Evolutionary conservation across 2,113 vertebrate genomes (phyloP).

Genomic region (Ptychochromis oligacanthus): DNA sequence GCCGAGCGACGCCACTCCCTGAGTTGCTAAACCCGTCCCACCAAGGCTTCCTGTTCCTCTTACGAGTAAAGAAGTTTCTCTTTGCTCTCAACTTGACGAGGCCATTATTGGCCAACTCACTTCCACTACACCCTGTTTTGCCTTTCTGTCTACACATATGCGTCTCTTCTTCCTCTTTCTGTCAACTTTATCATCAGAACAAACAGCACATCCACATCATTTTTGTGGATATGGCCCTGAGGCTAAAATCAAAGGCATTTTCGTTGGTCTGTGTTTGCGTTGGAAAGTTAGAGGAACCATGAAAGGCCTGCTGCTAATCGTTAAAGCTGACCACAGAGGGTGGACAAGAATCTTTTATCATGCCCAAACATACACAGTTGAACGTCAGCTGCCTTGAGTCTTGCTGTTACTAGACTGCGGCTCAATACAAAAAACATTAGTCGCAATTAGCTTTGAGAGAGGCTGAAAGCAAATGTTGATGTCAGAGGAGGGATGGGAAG

Average conservation of each 20-base stretch:
- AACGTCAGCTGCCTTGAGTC: conserved; percentile 45
- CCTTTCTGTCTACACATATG: neutral
- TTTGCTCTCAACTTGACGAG: neutral
- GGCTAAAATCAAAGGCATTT: neutral
- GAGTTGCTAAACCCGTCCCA: conserved; percentile 15
- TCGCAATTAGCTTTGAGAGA: conserved; percentile 53
- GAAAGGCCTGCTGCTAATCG: conserved; percentile 49
- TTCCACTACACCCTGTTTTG: neutral
- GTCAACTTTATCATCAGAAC: neutral
- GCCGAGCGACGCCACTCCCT: conserved; percentile 42
- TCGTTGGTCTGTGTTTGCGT: conserved; percentile 5
- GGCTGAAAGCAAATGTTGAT: conserved; percentile 28
- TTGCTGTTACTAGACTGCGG: conserved; percentile 25
- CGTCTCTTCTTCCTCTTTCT: conserved; percentile 1
- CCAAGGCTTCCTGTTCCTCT: conserved; percentile 47
- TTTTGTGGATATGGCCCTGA: neutral
- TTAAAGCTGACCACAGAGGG: conserved; percentile 36
- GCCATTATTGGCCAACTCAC: neutral
- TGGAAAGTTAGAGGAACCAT: conserved; percentile 40
- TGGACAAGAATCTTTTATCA: conserved; percentile 45
- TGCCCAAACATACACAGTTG: conserved; percentile 16
- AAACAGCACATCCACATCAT: neutral
- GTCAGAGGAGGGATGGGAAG: conserved; percentile 16
- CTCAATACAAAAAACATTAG: conserved; percentile 69
- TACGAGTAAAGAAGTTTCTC: conserved; percentile 36